Evolutionary conservation across 1,140 invertebrate genomes (phyloP), one percentile per base, ranked within the genome.

Genomic region (Drosophila pectinifera): DNA sequence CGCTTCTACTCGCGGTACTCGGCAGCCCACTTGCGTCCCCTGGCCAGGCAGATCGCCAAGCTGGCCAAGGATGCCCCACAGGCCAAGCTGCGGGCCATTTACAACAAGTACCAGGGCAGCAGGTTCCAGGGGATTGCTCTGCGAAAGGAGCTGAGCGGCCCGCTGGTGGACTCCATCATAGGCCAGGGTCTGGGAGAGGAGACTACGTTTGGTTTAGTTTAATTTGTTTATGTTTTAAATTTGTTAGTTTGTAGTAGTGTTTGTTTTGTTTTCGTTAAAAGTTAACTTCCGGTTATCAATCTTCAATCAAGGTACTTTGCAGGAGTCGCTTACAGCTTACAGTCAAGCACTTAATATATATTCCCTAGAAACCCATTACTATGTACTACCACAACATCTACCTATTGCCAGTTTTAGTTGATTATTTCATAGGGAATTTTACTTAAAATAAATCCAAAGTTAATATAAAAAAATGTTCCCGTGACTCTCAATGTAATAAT

Each of bases 1-100:
- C 80, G 85, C n/a, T 94, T 94, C 72, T 95, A 95, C 70, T 95
- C 95, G 10, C 94, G 93, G 0, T 96, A 95, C 59, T 90, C 82
- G 0, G 92, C 94, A 5, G 85, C 93, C 8, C 92, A 95, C 34
- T 92, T 96, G 51, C 69, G 94, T 14, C 94, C 95, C 2, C 94
- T 95, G 36, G 94, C 95, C 10, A 92, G 91, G 18, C 93, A 94
- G 77, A 93, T 95, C 34, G 95, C 95, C 0, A 91, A 85, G 20
- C 92, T 95, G 54, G 93, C 95, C 13, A 73, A 93, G 0, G 94
- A 93, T 67, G 93, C 94, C 6, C 93, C 94, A 5, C 93, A 93
- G 22, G 93, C 93, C 24, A 95, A 94, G 72, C 93, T 94, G 65
- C 94, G 94, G 65, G 93, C 94, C 4, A 94, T 95, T 2, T 93